phyloP scores from a whole-genome alignment of 2,797 vertebrate genomes.

The Darevskia mixta region DNA sequence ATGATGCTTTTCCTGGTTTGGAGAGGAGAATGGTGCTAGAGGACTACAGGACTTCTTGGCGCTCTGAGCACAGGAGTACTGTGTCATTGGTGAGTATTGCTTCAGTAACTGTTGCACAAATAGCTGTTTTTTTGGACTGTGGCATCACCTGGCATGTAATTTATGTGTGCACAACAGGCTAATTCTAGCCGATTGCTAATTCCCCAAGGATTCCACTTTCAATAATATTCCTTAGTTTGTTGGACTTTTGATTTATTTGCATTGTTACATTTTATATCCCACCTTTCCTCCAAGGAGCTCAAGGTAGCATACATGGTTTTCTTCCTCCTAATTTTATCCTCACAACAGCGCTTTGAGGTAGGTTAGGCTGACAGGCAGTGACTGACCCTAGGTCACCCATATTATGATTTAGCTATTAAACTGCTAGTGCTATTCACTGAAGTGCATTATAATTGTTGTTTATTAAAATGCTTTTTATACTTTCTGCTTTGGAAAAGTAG shows the following conservation, averaged over 20 bases:
- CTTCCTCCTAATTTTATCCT: too few relatives aligned
- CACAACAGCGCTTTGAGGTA: too few relatives aligned
- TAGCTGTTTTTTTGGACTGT: neutral
- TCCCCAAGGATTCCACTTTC: neutral
- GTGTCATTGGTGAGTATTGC: neutral
- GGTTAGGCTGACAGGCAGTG: too few relatives aligned
- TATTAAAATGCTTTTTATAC: neutral
- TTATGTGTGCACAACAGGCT: neutral
- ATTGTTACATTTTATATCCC: too few relatives aligned
- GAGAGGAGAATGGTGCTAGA: neutral
- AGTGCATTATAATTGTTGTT: neutral
- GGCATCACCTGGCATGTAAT: neutral
- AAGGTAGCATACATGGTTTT: too few relatives aligned
- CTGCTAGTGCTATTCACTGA: neutral
- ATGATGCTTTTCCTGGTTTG: neutral
- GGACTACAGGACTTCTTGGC: neutral
- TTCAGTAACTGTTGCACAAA: neutral
- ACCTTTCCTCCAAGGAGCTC: too few relatives aligned
- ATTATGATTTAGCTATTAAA: neutral
- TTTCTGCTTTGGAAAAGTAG: neutral
- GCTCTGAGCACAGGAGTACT: too few relatives aligned
- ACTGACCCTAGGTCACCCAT: too few relatives aligned
- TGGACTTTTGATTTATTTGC: neutral
- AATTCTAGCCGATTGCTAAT: too few relatives aligned
- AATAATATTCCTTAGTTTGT: neutral